Base-by-base conservation (phyloP, 2,113 vertebrate species). In the Aramus guarauna region DNA sequence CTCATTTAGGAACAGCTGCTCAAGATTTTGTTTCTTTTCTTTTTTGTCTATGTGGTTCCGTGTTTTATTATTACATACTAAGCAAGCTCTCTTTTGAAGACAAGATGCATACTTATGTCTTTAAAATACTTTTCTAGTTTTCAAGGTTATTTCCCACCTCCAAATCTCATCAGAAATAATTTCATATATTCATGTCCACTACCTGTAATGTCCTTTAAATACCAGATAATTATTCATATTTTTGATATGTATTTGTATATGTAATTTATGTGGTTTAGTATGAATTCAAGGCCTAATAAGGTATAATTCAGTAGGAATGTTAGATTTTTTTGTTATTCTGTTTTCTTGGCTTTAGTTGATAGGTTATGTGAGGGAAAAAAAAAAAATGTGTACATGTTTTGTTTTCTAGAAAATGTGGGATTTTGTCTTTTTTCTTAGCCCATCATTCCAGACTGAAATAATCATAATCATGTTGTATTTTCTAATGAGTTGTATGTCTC, bases 61-160 rank as follows among this genome's bases (percentile, higher is more conserved):
- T 75, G 34, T 43, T 87, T 85, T 72, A 18, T 91, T 84, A 81
- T 68, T 69, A 23, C 27, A 91, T 17, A 13, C 30, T 75, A 75
- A 92, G 89, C 64, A 87, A 93, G 62, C 15, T 4, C 15, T 91
- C 34, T 87, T 84, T 90, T 92, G 62, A 94, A 96, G 47, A 87
- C 8, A 73, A 77, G 32, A 64, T 62, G 19, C 53, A 56, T 80
- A 77, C 27, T 89, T 17, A n/a, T n/a, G 59, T 9, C 20, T 95
- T 92, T 81, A 76, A 92, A 94, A 52, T 24, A 39, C 36, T 76
- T 63, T 55, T 88, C 47, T 55, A 37, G 23, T 68, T 92, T 73
- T 86, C n/a, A 64, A 39, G 16, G 18, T 55, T 79, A 47, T 60
- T 94, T 89, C 39, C 30, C 5, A 16, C 59, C 41, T 84, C 72